Conservation (phyloP, 1,140 invertebrate species). For the Hypsibius dujardini region DNA sequence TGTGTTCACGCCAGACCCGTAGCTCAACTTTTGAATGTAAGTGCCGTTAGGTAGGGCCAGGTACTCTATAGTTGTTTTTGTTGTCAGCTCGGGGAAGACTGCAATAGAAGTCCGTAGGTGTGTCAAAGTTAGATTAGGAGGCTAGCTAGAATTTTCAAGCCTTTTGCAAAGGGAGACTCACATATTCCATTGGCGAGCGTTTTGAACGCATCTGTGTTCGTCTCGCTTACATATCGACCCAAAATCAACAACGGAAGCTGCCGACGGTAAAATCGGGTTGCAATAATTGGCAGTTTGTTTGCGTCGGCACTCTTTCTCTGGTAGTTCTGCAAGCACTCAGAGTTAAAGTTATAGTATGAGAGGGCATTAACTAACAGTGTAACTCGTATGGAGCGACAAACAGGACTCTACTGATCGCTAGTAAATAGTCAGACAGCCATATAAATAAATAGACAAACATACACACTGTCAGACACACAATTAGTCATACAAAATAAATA, state of each 20-base stretch:
- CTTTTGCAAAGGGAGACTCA: neutral
- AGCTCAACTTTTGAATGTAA: neutral
- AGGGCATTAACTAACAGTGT: neutral
- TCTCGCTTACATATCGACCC: neutral
- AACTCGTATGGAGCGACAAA: too few species aligned
- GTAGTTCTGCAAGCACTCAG: slow-evolving; percentile 8
- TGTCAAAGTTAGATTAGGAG: neutral
- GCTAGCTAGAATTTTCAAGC: neutral
- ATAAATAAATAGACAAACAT: too few species aligned
- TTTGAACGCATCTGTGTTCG: neutral
- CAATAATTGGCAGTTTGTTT: neutral
- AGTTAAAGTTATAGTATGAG: neutral
- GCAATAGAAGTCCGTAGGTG: neutral
- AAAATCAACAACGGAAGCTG: neutral
- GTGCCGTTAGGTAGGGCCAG: neutral
- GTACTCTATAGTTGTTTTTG: slow-evolving; percentile 4
- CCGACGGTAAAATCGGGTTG: neutral
- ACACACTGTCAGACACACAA: too few species aligned
- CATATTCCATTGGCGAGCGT: neutral
- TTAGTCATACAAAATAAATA: too few species aligned
- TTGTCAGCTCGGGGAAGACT: neutral
- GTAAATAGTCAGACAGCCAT: neutral
- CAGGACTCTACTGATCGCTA: too few species aligned
- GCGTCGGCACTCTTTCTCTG: neutral
- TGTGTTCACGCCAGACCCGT: neutral